Percentiles rank a stretch among this genome's conserved stretches.
Conservation (phyloP, 2,113 vertebrate species). For the Bos taurus region DNA sequence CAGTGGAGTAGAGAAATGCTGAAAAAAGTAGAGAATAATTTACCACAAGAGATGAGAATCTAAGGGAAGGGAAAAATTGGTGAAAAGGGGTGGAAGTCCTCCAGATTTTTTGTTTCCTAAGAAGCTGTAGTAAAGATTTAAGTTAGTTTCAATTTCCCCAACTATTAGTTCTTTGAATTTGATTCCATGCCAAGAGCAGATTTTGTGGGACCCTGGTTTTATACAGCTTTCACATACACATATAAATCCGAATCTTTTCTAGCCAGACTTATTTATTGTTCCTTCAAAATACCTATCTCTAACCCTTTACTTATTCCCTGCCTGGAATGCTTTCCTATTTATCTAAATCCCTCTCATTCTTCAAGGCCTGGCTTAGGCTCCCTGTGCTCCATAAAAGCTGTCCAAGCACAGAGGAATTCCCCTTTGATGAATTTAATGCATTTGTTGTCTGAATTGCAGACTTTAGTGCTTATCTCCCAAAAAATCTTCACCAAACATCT, state of each 20-base stretch:
- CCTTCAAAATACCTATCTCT: constrained; percentile 17
- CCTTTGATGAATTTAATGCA: constrained; percentile 30
- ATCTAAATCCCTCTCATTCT: constrained; percentile 26
- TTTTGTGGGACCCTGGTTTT: background rate
- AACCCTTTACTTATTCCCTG: background rate
- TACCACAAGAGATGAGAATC: background rate
- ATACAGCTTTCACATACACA: background rate
- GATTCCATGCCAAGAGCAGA: constrained; percentile 28
- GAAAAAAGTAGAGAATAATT: background rate
- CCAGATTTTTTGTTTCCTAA: background rate
- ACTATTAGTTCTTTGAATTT: constrained; percentile 29
- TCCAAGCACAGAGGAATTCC: background rate
- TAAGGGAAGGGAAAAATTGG: background rate
- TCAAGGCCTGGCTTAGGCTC: background rate
- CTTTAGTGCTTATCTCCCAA: constrained; percentile 10
- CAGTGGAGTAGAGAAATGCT: background rate
- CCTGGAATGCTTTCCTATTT: background rate
- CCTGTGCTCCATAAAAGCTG: background rate
- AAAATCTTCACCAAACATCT: constrained; percentile 22
- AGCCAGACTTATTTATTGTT: constrained; percentile 39
- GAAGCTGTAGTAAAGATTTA: background rate
- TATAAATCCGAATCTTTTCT: constrained; percentile 23
- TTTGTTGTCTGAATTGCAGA: constrained; percentile 35
- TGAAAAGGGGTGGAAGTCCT: background rate
- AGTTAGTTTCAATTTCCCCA: constrained; percentile 36